Percentiles rank a stretch among this genome's conserved stretches.
Conservation (phyloP, 2,797 vertebrate species). For the Sorex maritimensis region DNA sequence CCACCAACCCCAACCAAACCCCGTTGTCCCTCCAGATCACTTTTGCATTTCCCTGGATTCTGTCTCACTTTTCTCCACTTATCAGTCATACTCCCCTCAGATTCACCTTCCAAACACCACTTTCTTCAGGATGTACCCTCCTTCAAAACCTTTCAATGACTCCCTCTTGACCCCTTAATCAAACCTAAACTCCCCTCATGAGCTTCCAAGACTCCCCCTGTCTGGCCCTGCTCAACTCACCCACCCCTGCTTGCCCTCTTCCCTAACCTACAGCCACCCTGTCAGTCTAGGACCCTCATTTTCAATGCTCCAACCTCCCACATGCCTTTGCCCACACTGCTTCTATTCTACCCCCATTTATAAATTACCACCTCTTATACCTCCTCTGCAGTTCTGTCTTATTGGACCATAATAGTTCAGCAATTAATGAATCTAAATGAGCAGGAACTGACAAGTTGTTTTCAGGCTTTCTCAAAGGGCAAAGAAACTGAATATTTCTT, state of each 20-base stretch:
- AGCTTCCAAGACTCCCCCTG: constrained; percentile 46
- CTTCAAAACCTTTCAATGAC: constrained; percentile 45
- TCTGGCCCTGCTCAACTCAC: neutral
- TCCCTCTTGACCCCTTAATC: neutral
- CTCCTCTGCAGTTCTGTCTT: constrained; percentile 51
- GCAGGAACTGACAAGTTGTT: constrained; percentile 15
- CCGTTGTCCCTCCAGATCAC: neutral
- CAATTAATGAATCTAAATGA: constrained; percentile 48
- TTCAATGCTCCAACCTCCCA: neutral
- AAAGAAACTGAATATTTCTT: constrained; percentile 51
- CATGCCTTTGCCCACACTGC: neutral
- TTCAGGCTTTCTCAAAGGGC: constrained; percentile 49
- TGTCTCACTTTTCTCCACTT: constrained; percentile 28
- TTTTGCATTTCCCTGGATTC: constrained; percentile 21
- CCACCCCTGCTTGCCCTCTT: neutral
- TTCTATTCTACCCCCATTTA: neutral
- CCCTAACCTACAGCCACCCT: neutral
- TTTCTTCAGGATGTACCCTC: constrained; percentile 54
- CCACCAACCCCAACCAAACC: neutral
- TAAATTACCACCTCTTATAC: neutral
- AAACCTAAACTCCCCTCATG: constrained; percentile 30
- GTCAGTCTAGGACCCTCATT: neutral
- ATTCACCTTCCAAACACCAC: constrained; percentile 62
- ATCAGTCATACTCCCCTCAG: neutral
- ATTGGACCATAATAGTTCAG: neutral